Evolutionary conservation across 2,797 vertebrate genomes (phyloP).

Genomic region (Lemur catta): DNA sequence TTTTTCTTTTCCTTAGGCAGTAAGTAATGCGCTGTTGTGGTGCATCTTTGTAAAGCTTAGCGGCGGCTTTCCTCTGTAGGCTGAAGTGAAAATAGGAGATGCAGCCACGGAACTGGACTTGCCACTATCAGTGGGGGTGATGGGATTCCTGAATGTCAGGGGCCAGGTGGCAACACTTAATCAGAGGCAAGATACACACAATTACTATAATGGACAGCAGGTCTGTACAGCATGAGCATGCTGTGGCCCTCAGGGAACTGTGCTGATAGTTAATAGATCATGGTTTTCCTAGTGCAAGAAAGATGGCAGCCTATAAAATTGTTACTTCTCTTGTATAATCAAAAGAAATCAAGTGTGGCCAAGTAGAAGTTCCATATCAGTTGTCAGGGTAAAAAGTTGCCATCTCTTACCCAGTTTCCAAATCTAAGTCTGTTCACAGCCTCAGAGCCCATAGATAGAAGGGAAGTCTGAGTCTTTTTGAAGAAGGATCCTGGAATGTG

Average conservation of each 20-base stretch:
- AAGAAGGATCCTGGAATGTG: not conserved
- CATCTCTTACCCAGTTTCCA: not conserved
- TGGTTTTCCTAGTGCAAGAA: not conserved
- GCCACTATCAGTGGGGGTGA: not conserved
- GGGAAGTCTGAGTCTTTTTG: not conserved
- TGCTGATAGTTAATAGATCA: not conserved
- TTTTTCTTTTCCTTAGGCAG: not conserved
- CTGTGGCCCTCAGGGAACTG: not conserved
- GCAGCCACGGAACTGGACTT: not conserved
- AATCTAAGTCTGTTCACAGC: not conserved
- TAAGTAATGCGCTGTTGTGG: not conserved
- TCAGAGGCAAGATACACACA: not conserved
- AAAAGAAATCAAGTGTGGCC: not conserved
- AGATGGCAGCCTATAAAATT: not conserved
- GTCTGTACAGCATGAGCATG: not conserved
- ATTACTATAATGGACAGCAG: no score
- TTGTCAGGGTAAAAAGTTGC: not conserved
- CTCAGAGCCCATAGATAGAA: no score
- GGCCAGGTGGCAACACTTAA: not conserved
- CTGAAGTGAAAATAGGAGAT: not conserved
- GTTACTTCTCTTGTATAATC: not conserved
- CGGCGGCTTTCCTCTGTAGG: not conserved
- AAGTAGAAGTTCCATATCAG: not conserved
- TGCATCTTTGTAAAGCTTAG: not conserved
- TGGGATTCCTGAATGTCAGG: not conserved